Base-by-base conservation (phyloP, 2,888 invertebrate species). In the Andricus quercusramuli region DNA sequence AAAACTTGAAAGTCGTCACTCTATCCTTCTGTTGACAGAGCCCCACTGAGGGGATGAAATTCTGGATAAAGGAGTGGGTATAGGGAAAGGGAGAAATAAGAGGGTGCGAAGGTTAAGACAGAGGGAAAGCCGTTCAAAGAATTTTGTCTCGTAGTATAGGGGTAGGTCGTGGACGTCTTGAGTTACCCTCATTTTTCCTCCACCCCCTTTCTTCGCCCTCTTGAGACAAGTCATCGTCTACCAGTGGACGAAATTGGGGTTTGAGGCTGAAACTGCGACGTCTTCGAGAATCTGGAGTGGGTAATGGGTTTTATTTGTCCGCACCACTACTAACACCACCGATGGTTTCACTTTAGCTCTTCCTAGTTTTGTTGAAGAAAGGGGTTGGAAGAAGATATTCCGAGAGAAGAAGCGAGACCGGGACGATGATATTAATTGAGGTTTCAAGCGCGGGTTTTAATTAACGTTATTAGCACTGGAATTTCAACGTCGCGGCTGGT, bases 301-400 rank as follows among this genome's bases (percentile, higher is more conserved):
- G 91, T 92, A 92, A 92, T 92, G 91, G 92, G 83, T 92, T 92
- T 92, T 91, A 91, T 91, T 91, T 91, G 91, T 91, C 89, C 88
- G 87, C 88, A 83, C 86, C 87, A 85, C 65, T 77, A 65, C 85
- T 81, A 79, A 80, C 86, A 81, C 85, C 86, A 79, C 85, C 85
- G 81, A 79, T 74, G 77, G 78, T 88, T 81, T 85, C 83, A 86
- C 74, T 56, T 74, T 74, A 74, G 32, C 74, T 74, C 74, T 74
- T 74, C 32, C 74, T 74, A 74, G 56, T 74, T 74, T 68, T 68
- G 77, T 59, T 68, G 80, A 85, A 82, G 83, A 83, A 83, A 81
- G 79, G 83, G 80, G 80, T 79, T 67, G 80, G 80, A 78, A 66
- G 80, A 80, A 79, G 62, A 81, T 68, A 78, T 80, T 68, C 67